Conservation (phyloP, 2,113 vertebrate genomes). For the Pituophis catenifer region DNA sequence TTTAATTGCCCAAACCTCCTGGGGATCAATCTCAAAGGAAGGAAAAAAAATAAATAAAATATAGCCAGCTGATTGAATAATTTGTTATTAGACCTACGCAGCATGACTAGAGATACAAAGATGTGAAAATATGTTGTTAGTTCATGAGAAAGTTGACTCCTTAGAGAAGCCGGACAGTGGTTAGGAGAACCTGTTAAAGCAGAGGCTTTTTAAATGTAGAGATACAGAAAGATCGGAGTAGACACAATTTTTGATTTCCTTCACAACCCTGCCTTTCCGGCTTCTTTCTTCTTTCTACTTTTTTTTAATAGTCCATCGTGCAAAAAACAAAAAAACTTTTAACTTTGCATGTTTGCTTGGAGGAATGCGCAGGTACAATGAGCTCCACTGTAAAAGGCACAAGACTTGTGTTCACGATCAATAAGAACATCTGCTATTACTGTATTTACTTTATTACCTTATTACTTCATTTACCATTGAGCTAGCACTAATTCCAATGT, state of each 20-base stretch:
- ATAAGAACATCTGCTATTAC: neutral
- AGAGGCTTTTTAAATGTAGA: neutral
- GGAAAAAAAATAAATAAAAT: conserved; percentile 27
- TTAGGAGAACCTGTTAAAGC: neutral
- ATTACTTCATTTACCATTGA: neutral
- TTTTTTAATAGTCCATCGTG: neutral
- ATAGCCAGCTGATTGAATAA: neutral
- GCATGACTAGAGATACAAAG: neutral
- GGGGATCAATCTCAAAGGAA: conserved; percentile 14
- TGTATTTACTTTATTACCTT: neutral
- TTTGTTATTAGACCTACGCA: neutral
- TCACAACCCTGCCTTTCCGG: neutral
- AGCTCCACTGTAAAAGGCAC: neutral
- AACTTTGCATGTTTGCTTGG: neutral
- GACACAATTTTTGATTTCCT: neutral
- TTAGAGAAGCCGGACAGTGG: neutral
- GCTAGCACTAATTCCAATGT: conserved; percentile 32
- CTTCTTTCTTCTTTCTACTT: neutral
- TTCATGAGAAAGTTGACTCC: neutral
- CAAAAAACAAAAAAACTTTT: neutral
- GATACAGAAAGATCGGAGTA: neutral
- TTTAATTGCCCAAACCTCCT: neutral
- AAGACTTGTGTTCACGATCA: neutral
- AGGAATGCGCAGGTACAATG: neutral
- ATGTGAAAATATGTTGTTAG: neutral